phyloP scores from a whole-genome alignment of 2,888 invertebrate genomes.

The Plagodis pulveraria region DNA sequence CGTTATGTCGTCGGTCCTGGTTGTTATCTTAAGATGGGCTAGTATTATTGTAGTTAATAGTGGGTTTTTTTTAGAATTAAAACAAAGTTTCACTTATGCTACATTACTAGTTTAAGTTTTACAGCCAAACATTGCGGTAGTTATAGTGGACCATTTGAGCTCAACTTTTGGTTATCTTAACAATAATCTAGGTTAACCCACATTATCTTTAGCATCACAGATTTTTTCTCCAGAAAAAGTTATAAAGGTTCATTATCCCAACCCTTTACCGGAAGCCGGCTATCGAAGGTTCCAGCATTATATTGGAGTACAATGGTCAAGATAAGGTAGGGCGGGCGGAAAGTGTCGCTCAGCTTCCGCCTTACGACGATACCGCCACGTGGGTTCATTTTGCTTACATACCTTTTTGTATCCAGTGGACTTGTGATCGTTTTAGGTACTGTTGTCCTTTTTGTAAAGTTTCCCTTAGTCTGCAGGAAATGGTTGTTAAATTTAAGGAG shows the following conservation, averaged over 20 bases:
- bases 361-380: constrained; percentile 20
- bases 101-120: no score
- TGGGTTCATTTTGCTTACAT: constrained; percentile 18
- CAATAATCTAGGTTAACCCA: constrained; percentile 5
- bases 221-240: constrained; percentile 14
- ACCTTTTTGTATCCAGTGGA: constrained; percentile 12
- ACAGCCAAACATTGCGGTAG: no score
- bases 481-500: constrained; percentile 17
- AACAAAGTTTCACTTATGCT: no score
- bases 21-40: no score
- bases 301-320: constrained; percentile 31
- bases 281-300: constrained; percentile 25
- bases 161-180: not conserved
- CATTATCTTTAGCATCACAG: constrained; percentile 13
- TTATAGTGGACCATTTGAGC: not conserved
- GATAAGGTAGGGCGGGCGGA: constrained; percentile 29
- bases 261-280: constrained; percentile 23
- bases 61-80: no score
- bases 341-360: constrained; percentile 27
- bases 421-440: constrained; percentile 11
- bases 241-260: constrained; percentile 21
- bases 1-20: no score
- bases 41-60: no score
- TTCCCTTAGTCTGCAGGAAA: constrained; percentile 6
- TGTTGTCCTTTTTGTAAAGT: constrained; percentile 20